Conservation (phyloP, 1,140 invertebrate genomes). For the Varroa destructor region DNA sequence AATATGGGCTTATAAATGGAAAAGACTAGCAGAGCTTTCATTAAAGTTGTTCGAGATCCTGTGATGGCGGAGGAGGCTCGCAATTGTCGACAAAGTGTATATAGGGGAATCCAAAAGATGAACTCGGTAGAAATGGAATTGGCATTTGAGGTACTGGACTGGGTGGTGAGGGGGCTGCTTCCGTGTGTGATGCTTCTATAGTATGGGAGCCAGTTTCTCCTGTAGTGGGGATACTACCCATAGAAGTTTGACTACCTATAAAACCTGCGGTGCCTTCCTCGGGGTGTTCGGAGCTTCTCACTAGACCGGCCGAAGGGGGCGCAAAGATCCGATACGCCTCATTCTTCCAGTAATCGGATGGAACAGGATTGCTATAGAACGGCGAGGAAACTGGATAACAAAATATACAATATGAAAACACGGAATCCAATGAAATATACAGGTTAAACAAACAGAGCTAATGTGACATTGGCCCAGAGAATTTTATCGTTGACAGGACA, state of each 20-base stretch:
- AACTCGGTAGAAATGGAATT: constrained; percentile 9
- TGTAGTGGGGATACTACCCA: too few species aligned
- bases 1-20: neutral
- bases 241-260: constrained; percentile 7
- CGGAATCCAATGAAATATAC: neutral
- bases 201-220: too few species aligned
- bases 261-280: neutral
- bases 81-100: constrained; percentile 24
- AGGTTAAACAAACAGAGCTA: neutral
- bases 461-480: too few species aligned
- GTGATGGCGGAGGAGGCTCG: constrained; percentile 7
- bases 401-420: neutral
- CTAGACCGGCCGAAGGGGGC: neutral
- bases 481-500: too few species aligned
- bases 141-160: too few species aligned
- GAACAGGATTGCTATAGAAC: neutral
- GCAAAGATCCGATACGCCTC: constrained; percentile 2
- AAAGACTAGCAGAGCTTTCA: neutral
- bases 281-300: neutral
- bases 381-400: neutral
- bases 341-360: constrained; percentile 23
- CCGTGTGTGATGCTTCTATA: too few species aligned
- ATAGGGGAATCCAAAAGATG: constrained; percentile 17
- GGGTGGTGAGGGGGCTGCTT: too few species aligned
- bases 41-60: constrained; percentile 10